These are phyloP conservation scores for Plebejus anna DNA, from an alignment of 2,888 invertebrate species.

Conservation along the genomic window DNA sequence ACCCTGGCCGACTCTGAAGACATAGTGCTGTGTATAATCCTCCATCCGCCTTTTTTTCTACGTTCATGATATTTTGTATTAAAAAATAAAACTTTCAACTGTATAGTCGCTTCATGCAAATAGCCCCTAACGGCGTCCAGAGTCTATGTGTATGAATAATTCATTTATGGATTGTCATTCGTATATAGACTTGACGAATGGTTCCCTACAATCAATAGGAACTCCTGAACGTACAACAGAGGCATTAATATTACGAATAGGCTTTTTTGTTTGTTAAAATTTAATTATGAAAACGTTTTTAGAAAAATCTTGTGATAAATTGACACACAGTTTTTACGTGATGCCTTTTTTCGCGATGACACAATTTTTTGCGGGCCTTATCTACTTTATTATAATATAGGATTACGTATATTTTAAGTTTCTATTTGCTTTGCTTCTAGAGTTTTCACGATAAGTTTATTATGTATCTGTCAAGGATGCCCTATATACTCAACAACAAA, in stretches of 20 bases:
- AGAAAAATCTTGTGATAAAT: not conserved
- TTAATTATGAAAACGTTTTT: not conserved
- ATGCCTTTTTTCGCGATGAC: no score
- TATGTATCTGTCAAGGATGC: no score
- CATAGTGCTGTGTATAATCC: no score
- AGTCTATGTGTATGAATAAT: constrained; percentile 32
- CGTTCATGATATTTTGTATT: no score
- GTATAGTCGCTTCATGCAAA: constrained; percentile 19
- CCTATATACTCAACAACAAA: not conserved
- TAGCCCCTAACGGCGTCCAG: constrained; percentile 11
- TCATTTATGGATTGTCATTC: constrained; percentile 35
- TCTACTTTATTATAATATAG: no score
- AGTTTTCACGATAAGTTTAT: no score
- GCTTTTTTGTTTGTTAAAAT: not conserved
- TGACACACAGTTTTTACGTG: not conserved
- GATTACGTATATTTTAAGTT: no score
- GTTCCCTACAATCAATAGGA: constrained; percentile 32
- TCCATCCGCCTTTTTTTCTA: no score
- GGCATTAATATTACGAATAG: constrained; percentile 16
- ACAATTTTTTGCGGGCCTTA: no score
- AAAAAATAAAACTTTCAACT: not conserved
- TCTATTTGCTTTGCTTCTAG: no score
- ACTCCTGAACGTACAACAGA: constrained; percentile 31
- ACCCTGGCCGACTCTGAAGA: no score
- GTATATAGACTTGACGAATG: constrained; percentile 33